Percentiles rank a stretch among this genome's conserved stretches.
Evolutionary conservation across 2,113 vertebrate genomes (phyloP).

Genomic region (Pavo muticus): DNA sequence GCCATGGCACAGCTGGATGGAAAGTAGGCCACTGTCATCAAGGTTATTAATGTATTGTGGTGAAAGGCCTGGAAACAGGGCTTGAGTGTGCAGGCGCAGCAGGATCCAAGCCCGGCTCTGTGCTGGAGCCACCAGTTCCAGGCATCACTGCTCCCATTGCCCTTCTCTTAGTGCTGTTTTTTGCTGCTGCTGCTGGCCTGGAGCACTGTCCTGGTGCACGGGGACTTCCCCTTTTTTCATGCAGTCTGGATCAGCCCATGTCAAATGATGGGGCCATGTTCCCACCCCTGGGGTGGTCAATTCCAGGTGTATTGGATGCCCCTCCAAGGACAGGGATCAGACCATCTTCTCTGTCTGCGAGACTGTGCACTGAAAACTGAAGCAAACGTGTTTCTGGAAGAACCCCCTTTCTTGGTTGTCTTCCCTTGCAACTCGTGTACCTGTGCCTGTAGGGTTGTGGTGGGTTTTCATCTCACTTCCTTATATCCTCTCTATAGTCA

Average conservation of each 20-base stretch:
- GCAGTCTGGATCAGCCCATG: too few relatives aligned
- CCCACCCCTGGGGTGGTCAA: too few relatives aligned
- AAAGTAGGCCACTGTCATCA: conserved; percentile 27
- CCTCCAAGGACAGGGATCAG: too few relatives aligned
- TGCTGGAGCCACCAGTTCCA: not conserved
- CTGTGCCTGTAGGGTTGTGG: not conserved
- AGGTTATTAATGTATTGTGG: not conserved
- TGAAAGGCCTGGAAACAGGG: not conserved
- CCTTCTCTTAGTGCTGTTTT: not conserved
- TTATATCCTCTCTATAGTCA: not conserved
- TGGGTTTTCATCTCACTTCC: not conserved
- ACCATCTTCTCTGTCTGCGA: too few relatives aligned
- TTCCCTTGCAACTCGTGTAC: not conserved
- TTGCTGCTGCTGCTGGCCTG: not conserved
- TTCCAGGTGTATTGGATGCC: too few relatives aligned
- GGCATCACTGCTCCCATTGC: not conserved
- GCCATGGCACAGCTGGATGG: conserved; percentile 23
- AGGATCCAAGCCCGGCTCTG: conserved; percentile 7
- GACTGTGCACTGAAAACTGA: too few relatives aligned
- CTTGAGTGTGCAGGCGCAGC: not conserved
- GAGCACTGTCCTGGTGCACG: not conserved
- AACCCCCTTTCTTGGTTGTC: too few relatives aligned
- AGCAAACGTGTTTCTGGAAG: too few relatives aligned
- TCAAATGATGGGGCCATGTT: too few relatives aligned
- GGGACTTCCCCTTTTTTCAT: too few relatives aligned